These are phyloP conservation scores for Nothocercus nigrocapillus DNA, from an alignment of 2,113 vertebrate species.

Conservation along the genomic window DNA sequence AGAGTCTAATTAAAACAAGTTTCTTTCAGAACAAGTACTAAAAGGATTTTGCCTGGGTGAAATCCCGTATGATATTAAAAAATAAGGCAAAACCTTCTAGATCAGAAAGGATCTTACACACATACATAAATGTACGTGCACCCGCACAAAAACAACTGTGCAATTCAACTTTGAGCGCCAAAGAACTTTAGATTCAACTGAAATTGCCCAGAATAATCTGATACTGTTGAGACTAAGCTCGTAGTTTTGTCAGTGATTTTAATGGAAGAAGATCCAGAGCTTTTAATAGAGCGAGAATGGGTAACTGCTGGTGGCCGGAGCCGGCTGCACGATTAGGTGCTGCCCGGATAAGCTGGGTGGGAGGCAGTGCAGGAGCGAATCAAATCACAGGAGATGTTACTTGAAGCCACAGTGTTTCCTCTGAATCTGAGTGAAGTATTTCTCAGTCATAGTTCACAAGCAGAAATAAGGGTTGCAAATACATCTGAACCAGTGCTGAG, in stretches of 20 bases:
- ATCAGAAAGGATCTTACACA: no score
- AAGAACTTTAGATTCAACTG: not conserved
- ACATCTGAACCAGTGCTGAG: not conserved
- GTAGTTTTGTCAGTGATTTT: not conserved
- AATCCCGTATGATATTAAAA: not conserved
- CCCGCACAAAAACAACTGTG: no score
- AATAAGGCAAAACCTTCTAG: not conserved
- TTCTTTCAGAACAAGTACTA: not conserved
- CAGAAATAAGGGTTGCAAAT: not conserved
- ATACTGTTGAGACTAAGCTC: not conserved
- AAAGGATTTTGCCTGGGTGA: not conserved
- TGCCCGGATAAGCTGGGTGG: not conserved
- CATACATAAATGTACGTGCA: no score
- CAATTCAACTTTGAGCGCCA: fast-evolving
- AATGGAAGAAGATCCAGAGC: not conserved
- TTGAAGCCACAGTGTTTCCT: not conserved
- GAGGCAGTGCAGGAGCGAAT: fast-evolving
- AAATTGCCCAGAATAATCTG: not conserved
- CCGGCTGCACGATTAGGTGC: not conserved
- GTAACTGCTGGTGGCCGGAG: not conserved
- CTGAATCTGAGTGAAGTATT: not conserved
- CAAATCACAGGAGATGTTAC: not conserved
- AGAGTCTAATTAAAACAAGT: not conserved
- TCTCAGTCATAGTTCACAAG: not conserved
- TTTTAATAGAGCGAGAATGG: no score